Evolutionary conservation across 2,113 vertebrate genomes (phyloP).

Genomic region (Orientallactaga bullata): DNA sequence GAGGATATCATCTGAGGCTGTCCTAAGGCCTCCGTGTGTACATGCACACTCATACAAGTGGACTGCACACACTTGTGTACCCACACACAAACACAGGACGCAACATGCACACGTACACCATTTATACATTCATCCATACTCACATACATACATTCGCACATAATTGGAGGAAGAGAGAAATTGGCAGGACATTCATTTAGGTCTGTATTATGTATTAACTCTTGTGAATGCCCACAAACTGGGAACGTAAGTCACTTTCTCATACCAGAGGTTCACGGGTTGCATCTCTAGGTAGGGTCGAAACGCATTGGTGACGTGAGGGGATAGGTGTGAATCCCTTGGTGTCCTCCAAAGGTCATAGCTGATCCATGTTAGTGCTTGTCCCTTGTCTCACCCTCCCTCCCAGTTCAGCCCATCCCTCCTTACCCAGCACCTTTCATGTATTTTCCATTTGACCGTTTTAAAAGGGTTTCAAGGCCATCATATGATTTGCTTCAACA

Average conservation of each 20-base stretch:
- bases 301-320: neutral
- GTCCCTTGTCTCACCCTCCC: neutral
- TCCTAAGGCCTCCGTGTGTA: too few species aligned
- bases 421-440: rapidly evolving
- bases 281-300: neutral
- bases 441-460: neutral
- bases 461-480: neutral
- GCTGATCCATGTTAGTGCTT: neutral
- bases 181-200: neutral
- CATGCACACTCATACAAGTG: too few species aligned
- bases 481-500: neutral
- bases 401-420: neutral
- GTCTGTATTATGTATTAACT: neutral
- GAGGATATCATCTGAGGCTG: too few species aligned
- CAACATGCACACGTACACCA: neutral
- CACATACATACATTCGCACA: neutral
- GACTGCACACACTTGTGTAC: too few species aligned
- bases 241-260: neutral
- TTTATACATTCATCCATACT: too few species aligned
- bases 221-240: neutral
- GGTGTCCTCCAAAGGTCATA: neutral
- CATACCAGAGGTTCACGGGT: neutral
- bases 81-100: too few species aligned
- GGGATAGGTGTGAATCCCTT: rapidly evolving
- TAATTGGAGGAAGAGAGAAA: neutral